These are phyloP conservation scores for Gandaritis pyraliata DNA, from an alignment of 2,888 invertebrate species.

Conservation along the genomic window DNA sequence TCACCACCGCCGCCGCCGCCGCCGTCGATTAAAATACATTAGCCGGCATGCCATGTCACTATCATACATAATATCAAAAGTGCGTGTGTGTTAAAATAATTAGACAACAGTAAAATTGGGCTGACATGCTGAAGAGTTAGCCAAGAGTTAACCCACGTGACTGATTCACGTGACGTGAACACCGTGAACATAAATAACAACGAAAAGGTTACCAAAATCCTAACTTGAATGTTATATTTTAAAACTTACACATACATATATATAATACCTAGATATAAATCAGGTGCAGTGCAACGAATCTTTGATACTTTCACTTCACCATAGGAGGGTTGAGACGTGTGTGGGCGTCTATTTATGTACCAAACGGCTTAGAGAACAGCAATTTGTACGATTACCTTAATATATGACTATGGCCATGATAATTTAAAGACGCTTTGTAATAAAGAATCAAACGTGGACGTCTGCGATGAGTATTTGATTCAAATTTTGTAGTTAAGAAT, in stretches of 20 bases:
- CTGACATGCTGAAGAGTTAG: no score
- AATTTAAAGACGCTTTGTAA: conserved; percentile 18
- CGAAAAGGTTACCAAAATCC: no score
- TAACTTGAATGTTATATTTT: no score
- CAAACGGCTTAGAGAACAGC: conserved; percentile 43
- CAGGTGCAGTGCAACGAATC: conserved; percentile 33
- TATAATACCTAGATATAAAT: conserved; percentile 4
- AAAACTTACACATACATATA: no score
- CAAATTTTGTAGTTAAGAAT: no score
- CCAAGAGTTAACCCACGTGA: no score
- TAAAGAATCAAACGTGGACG: conserved; percentile 11
- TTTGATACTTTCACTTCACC: conserved; percentile 44
- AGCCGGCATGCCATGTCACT: conserved; percentile 49
- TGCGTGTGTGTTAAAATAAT: conserved; percentile 29
- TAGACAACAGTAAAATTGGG: conserved; percentile 4
- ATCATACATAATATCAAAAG: conserved; percentile 43
- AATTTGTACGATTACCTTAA: conserved; percentile 47
- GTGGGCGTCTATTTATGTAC: conserved; percentile 56
- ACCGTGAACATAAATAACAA: no score
- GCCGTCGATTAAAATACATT: conserved; percentile 50
- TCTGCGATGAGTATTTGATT: not conserved
- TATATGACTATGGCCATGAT: conserved; percentile 23
- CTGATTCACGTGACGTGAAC: no score
- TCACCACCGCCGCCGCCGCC: conserved; percentile 40
- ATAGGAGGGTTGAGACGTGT: conserved; percentile 26